Conservation (phyloP, 2,888 invertebrate species). For the Dryocosmus kuriphilus region DNA sequence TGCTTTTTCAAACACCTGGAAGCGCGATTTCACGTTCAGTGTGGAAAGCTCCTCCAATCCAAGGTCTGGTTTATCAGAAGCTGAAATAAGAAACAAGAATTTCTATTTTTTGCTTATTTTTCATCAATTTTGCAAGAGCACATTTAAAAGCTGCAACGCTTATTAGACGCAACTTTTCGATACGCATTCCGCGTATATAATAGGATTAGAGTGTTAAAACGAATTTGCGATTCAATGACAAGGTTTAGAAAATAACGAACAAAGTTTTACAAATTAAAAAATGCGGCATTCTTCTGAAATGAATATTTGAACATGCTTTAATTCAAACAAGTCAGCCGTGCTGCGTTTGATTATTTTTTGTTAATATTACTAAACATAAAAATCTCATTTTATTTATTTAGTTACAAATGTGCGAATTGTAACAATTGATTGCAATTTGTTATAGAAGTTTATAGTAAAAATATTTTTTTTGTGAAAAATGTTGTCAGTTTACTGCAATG, state of each 20-base stretch:
- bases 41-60: slow-evolving; percentile 90
- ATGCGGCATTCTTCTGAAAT: slow-evolving; percentile 42
- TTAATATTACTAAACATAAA: not conserved
- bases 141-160: slow-evolving; percentile 40
- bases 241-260: slow-evolving; percentile 27
- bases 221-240: not conserved
- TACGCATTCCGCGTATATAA: not conserved
- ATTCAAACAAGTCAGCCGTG: slow-evolving; percentile 2
- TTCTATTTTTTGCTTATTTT: not conserved
- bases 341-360: slow-evolving; percentile 9
- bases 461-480: too few species aligned
- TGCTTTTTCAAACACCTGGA: slow-evolving; percentile 88
- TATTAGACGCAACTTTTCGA: slow-evolving; percentile 40
- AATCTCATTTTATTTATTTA: too few species aligned
- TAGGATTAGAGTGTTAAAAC: slow-evolving; percentile 15
- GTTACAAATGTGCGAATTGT: too few species aligned
- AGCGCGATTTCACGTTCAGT: slow-evolving; percentile 90
- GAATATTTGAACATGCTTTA: slow-evolving; percentile 33
- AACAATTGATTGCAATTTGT: too few species aligned
- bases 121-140: slow-evolving; percentile 10
- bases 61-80: slow-evolving; percentile 91
- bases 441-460: too few species aligned
- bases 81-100: slow-evolving; percentile 76
- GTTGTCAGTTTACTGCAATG: not conserved
- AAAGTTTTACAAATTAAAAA: slow-evolving; percentile 29